Conservation (phyloP, 1,140 invertebrate genomes). For the Zaprionus tsacasi region DNA sequence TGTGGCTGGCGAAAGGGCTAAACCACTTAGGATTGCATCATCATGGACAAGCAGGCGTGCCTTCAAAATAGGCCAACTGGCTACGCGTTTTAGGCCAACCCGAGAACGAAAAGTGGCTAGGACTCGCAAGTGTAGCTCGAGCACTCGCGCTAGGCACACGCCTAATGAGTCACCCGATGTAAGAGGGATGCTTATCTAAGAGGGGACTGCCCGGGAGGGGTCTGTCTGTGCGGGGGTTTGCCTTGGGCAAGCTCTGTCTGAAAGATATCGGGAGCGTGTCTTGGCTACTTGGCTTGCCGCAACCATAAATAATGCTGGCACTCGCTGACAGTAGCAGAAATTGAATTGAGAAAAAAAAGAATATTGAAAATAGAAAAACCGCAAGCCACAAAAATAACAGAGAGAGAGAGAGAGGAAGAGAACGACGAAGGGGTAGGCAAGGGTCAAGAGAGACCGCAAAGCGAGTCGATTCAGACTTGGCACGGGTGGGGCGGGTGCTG, state of each 20-base stretch:
- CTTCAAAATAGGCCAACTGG: neutral
- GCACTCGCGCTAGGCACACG: too few species aligned
- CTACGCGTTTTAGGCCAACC: neutral
- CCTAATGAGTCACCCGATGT: neutral
- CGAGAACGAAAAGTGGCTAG: neutral
- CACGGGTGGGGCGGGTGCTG: neutral
- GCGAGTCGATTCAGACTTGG: neutral
- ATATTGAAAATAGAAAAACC: neutral
- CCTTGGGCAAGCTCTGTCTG: neutral
- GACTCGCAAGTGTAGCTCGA: neutral
- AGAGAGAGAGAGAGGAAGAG: neutral
- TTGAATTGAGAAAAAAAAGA: neutral
- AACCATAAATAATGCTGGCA: conserved; percentile 3
- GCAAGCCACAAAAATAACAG: neutral
- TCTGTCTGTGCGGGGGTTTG: neutral
- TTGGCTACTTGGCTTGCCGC: neutral
- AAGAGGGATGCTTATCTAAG: neutral
- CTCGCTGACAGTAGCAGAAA: conserved; percentile 2
- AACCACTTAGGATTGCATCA: conserved; percentile 27
- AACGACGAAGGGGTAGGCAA: too few species aligned
- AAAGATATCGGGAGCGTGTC: neutral
- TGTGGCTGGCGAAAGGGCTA: neutral
- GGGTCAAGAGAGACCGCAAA: neutral
- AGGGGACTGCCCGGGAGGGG: neutral
- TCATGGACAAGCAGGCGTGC: too few species aligned